Evolutionary conservation across 2,797 vertebrate species (phyloP).

Genomic region (Graptemys geographica): DNA sequence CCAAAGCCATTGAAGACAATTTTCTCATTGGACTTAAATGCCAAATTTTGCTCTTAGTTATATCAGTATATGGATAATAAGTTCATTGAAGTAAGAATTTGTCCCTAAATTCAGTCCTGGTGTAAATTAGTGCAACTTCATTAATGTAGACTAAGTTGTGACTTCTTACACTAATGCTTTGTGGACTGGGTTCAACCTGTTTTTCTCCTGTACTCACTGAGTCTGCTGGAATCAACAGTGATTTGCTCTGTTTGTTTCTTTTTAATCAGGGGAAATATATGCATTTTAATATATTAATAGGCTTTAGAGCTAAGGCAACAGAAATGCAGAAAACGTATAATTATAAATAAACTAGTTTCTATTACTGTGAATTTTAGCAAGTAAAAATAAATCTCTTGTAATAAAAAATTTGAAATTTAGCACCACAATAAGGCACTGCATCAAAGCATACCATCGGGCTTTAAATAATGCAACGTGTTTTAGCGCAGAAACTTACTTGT

Average conservation of each 20-base stretch:
- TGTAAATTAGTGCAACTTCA: not conserved
- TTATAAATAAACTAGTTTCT: not conserved
- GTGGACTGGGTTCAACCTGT: rapidly evolving
- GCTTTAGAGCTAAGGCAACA: not conserved
- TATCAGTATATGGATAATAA: rapidly evolving
- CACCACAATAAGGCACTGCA: not conserved
- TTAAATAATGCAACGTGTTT: not conserved
- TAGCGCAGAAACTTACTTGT: not conserved
- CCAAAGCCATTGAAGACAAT: not conserved
- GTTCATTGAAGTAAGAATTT: not conserved
- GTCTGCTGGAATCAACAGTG: not conserved
- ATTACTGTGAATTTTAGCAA: not conserved
- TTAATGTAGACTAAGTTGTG: rapidly evolving
- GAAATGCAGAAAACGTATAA: rapidly evolving
- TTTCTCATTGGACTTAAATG: not conserved
- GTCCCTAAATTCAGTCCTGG: not conserved
- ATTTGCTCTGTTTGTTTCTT: not conserved
- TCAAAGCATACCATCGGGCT: not conserved
- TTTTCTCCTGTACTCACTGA: rapidly evolving
- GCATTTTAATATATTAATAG: not conserved
- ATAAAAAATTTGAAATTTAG: not conserved
- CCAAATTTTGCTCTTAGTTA: not conserved
- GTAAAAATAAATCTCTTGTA: not conserved
- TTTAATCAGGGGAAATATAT: not conserved
- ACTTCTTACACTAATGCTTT: rapidly evolving